Percentiles rank a stretch among this genome's conserved stretches.
Evolutionary conservation across 2,888 invertebrate genomes (phyloP).

Genomic region (Hypselothyrea guttata): DNA sequence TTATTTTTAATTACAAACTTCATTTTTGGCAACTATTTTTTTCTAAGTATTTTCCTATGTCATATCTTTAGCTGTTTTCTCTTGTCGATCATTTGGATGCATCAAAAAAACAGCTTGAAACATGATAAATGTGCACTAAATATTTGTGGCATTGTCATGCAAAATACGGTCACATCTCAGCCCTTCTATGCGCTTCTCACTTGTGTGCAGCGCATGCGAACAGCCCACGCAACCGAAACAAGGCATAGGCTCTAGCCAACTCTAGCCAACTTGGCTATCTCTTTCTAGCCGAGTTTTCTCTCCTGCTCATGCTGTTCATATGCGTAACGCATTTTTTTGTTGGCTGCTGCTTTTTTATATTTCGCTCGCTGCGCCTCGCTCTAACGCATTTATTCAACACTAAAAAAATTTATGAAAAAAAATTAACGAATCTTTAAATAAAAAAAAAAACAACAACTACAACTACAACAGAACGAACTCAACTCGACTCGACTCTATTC

Average conservation of each 20-base stretch:
- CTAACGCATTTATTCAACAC: conserved; percentile 64
- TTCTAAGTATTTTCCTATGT: no score
- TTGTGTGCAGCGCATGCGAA: conserved; percentile 45
- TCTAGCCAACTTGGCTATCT: conserved; percentile 2
- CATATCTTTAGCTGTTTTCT: no score
- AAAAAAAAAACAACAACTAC: conserved; percentile 49
- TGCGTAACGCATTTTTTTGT: conserved; percentile 69
- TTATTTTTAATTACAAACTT: no score
- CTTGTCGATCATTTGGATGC: no score
- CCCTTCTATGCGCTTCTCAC: conserved; percentile 38
- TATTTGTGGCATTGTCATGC: conserved; percentile 19
- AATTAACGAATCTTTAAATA: conserved; percentile 71
- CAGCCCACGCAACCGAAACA: conserved; percentile 34
- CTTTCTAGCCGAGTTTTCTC: conserved; percentile 3
- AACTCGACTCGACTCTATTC: conserved; percentile 59
- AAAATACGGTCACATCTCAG: conserved; percentile 7
- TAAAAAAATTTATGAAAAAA: conserved; percentile 48
- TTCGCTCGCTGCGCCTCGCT: conserved; percentile 49
- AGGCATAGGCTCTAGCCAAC: conserved; percentile 41
- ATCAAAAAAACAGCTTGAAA: no score
- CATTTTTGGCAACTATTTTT: no score
- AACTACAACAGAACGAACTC: conserved; percentile 3
- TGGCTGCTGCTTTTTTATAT: conserved; percentile 13
- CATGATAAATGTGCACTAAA: no score
- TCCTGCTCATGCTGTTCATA: conserved; percentile 32